Conservation (phyloP, 2,797 vertebrate genomes). For the Cynodonichthys magdalenae region DNA sequence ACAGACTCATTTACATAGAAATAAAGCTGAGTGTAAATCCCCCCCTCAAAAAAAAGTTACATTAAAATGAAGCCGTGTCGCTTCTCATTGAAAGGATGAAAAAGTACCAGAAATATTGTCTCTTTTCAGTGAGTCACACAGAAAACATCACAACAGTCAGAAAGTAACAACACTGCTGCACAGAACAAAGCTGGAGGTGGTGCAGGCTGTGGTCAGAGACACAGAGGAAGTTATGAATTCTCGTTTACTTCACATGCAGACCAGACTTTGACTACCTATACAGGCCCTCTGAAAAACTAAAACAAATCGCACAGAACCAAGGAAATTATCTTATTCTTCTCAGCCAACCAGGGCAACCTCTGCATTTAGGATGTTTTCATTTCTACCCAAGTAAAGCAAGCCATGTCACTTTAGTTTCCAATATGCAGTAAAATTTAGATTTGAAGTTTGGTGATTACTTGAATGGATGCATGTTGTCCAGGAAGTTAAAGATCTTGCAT, state of each 20-base stretch:
- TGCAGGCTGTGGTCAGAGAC: slow-evolving; percentile 54
- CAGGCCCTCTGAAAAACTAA: slow-evolving; percentile 9
- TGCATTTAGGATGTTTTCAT: not conserved
- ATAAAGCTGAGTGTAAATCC: not conserved
- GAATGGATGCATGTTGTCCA: too few relatives aligned
- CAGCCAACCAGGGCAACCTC: not conserved
- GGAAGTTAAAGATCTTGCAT: too few relatives aligned
- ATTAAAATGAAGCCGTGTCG: not conserved
- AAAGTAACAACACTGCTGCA: slow-evolving; percentile 23
- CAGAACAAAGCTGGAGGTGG: slow-evolving; percentile 29
- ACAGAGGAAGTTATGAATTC: slow-evolving; percentile 60
- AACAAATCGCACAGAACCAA: not conserved
- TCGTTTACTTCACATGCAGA: slow-evolving; percentile 43
- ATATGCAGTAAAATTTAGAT: not conserved
- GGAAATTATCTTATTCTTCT: not conserved
- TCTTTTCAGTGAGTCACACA: not conserved
- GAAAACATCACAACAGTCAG: not conserved
- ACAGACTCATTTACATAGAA: not conserved
- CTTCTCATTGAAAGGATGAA: not conserved
- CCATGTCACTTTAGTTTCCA: not conserved
- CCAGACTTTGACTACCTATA: slow-evolving; percentile 4
- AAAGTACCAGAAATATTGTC: not conserved
- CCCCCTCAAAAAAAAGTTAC: not conserved
- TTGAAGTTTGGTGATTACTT: too few relatives aligned
- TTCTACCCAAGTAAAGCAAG: not conserved